Conservation (phyloP, 2,797 vertebrate species). For the Alca torda region DNA sequence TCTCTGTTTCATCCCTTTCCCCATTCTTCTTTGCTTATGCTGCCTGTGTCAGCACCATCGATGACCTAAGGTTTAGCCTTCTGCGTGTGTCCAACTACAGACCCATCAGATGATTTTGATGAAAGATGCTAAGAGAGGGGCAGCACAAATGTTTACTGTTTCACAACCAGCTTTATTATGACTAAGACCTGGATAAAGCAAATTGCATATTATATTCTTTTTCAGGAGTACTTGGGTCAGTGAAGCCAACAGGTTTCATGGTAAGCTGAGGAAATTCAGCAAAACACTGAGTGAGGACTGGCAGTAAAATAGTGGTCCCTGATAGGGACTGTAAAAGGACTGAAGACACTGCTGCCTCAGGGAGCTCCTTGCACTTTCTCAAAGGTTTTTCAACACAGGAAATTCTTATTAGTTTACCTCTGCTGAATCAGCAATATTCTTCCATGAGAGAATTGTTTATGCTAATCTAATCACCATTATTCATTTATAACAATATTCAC, state of each 20-base stretch:
- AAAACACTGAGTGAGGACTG: background rate
- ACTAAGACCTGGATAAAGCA: background rate
- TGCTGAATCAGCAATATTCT: background rate
- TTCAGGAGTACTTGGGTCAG: background rate
- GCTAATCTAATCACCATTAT: background rate
- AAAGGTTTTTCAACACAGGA: background rate
- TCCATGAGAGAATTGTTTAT: background rate
- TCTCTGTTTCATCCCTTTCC: background rate
- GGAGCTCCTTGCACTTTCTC: background rate
- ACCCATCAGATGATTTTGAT: background rate
- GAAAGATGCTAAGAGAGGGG: background rate
- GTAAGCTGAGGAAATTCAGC: background rate
- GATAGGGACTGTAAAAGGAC: background rate
- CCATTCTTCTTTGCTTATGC: background rate
- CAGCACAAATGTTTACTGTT: background rate
- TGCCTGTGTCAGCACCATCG: background rate
- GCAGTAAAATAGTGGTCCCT: background rate
- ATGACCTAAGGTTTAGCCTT: background rate
- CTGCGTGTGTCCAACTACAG: accelerated
- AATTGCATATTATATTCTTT: background rate
- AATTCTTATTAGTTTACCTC: background rate
- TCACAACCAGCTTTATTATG: background rate
- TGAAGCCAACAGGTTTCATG: background rate
- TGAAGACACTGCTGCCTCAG: background rate
- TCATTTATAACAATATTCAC: background rate